Evolutionary conservation across 2,888 invertebrate species (phyloP).

Genomic region (Anorthoa munda): DNA sequence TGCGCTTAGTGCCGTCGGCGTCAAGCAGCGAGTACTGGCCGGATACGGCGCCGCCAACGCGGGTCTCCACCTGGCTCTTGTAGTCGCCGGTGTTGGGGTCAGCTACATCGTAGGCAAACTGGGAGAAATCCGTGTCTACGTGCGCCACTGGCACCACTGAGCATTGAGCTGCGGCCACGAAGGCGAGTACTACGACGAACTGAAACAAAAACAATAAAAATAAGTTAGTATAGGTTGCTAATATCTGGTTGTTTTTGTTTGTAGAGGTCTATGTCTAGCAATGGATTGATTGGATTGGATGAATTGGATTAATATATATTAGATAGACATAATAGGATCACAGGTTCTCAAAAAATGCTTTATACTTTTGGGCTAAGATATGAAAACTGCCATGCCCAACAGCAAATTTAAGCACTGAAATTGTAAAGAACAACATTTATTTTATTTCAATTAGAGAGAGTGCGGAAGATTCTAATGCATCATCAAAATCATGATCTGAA

Average conservation of each 20-base stretch:
- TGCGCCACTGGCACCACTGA: conserved; percentile 89
- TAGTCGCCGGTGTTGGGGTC: conserved; percentile 91
- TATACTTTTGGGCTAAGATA: background rate
- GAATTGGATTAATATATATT: too few species aligned
- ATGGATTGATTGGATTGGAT: too few species aligned
- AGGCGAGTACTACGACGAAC: conserved; percentile 86
- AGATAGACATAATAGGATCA: too few species aligned
- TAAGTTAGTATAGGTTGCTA: background rate
- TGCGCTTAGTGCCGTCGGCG: conserved; percentile 90
- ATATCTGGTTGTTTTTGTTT: too few species aligned
- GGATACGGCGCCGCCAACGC: conserved; percentile 88
- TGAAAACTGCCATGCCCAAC: background rate
- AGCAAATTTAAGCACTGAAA: background rate
- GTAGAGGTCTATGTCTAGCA: too few species aligned
- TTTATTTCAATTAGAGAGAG: background rate
- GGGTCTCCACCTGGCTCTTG: conserved; percentile 90
- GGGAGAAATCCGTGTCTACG: conserved; percentile 88
- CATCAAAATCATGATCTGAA: background rate
- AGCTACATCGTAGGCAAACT: conserved; percentile 91
- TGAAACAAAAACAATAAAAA: conserved; percentile 67
- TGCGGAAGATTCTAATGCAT: background rate
- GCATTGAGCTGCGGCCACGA: conserved; percentile 82
- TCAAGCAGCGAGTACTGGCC: conserved; percentile 91
- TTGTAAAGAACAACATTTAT: background rate
- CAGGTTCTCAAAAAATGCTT: too few species aligned